Evolutionary conservation across 2,113 vertebrate genomes (phyloP), one percentile per base, ranked within the genome.

Genomic region (Callipepla californica): DNA sequence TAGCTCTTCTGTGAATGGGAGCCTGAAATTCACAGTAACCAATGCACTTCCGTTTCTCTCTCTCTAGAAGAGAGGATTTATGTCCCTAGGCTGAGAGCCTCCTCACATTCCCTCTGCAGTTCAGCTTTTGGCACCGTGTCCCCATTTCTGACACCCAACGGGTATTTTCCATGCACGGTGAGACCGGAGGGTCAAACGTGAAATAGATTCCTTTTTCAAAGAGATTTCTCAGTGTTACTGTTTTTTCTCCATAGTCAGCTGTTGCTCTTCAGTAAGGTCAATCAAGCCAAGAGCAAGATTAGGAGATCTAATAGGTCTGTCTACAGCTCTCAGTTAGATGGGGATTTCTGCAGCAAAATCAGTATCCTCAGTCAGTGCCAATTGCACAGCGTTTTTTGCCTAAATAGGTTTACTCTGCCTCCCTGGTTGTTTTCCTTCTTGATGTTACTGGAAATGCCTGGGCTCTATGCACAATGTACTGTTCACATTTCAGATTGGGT

Each of bases 121-220:
- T 80, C 85, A 77, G 23, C 90, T 91, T 73, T 68, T 84, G 81
- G 81, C 67, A 84, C 73, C 47, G 48, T 78, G 44, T 57, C 92
- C 69, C 44, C 36, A 47, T 86, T 85, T 78, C 47, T 83, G 80
- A 1, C 15, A 90, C 32, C 34, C 77, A 69, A 4, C 83, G 45
- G 63, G 32, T 84, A 72, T 78, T 83, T 61, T 76, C 30, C 57
- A 51, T 2, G 14, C 59, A 38, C 51, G 61, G 36, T 55, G 61
- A 89, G 89, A 92, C 36, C 62, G 44, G 47, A 81, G 73, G 30
- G 53, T 19, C 0, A 1, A 48, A 66, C 26, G 32, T 19, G 45
- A 80, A 88, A 48, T 11, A 77, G 51, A 73, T n/a, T 38, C 10
- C 4, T 63, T 75, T 84, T 48, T 1, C 51, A 68, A 68, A 62